Conservation (phyloP, 2,888 invertebrate species). For the Acanthoscelides obtectus region DNA sequence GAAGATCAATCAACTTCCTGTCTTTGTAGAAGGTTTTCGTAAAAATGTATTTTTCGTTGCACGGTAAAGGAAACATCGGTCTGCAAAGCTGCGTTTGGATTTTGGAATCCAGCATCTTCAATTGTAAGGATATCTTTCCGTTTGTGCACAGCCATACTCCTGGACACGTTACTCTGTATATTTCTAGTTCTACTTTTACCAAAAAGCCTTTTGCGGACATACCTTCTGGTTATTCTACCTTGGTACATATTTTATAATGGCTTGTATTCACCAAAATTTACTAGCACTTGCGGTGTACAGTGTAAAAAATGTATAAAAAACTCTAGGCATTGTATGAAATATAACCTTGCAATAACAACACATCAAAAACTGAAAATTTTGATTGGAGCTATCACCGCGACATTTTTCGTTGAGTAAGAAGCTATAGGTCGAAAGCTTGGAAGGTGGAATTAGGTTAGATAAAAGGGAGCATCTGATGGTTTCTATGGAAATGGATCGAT, state of each 20-base stretch:
- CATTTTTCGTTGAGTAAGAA: background rate
- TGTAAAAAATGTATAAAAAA: background rate
- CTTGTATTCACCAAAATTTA: background rate
- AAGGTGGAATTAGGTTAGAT: background rate
- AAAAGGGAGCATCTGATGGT: background rate
- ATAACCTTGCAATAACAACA: background rate
- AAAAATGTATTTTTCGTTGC: slow-evolving; percentile 69
- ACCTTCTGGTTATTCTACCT: background rate
- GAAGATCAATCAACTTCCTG: slow-evolving; percentile 47
- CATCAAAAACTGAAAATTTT: background rate
- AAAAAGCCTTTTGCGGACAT: slow-evolving; percentile 52
- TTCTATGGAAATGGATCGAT: background rate
- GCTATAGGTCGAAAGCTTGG: background rate
- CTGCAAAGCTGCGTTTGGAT: slow-evolving; percentile 62
- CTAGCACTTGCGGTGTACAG: background rate
- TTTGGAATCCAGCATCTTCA: slow-evolving; percentile 64
- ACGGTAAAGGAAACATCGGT: slow-evolving; percentile 67
- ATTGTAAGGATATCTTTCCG: slow-evolving; percentile 68
- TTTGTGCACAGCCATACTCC: slow-evolving; percentile 80
- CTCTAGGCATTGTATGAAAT: background rate
- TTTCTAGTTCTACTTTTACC: slow-evolving; percentile 55
- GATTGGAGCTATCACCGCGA: background rate
- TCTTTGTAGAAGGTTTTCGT: slow-evolving; percentile 53
- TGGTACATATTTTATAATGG: background rate
- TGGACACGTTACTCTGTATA: slow-evolving; percentile 70